A percentile compares a stretch with the other conserved stretches of the same genome.
Conservation (phyloP, 2,113 vertebrate species). For the Mirounga angustirostris region DNA sequence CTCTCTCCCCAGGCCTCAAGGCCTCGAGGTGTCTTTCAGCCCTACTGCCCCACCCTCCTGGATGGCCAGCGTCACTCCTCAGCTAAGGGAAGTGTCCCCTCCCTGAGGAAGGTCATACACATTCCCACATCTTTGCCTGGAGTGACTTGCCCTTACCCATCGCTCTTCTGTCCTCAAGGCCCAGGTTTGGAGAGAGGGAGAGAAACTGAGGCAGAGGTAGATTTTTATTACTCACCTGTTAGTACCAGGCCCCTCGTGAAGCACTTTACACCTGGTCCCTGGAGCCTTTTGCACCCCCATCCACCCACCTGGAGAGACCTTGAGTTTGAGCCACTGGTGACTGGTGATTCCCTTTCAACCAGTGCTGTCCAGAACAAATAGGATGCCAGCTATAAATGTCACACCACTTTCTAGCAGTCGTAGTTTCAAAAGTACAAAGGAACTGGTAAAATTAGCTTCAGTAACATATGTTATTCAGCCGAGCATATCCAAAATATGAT, state of each 20-base stretch:
- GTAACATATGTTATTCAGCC: neutral
- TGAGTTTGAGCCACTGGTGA: neutral
- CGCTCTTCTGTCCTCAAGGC: neutral
- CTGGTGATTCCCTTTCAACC: too few relatives aligned
- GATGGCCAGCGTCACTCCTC: neutral
- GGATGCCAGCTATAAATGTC: neutral
- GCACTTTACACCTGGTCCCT: neutral
- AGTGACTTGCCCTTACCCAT: neutral
- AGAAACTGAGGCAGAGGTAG: too few relatives aligned
- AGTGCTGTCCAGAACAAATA: neutral
- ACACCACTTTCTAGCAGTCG: neutral
- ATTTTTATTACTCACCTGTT: neutral
- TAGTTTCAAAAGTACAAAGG: neutral
- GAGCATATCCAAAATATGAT: neutral
- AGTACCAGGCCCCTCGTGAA: neutral
- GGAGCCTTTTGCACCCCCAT: neutral
- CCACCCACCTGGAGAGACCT: neutral
- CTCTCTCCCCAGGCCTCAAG: neutral
- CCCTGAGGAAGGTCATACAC: neutral
- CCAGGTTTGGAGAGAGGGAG: neutral
- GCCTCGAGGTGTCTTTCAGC: neutral
- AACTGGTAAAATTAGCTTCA: neutral
- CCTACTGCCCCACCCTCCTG: accelerated
- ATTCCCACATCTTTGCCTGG: neutral
- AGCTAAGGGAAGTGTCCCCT: too few relatives aligned